phyloP scores from a whole-genome alignment of 2,888 invertebrate species.

The Polia nebulosa region DNA sequence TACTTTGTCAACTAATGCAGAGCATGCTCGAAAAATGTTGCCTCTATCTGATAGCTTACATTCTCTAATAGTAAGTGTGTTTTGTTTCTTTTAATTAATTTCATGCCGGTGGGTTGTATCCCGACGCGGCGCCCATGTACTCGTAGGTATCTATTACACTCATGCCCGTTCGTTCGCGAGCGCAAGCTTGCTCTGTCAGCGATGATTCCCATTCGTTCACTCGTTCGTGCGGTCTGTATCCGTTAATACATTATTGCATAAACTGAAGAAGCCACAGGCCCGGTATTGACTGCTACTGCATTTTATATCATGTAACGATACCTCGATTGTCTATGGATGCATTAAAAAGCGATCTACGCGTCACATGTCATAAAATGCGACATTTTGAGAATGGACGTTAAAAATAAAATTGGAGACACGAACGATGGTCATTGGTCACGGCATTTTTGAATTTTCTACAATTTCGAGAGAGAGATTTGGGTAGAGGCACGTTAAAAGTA shows the following conservation, averaged over 20 bases:
- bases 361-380: not conserved
- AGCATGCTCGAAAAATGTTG: too few species aligned
- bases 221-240: not conserved
- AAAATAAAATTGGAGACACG: too few species aligned
- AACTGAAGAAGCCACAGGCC: conserved; percentile 8
- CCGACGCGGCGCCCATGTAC: too few species aligned
- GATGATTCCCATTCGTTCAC: not conserved
- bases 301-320: conserved; percentile 18
- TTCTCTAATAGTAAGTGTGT: not conserved
- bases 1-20: too few species aligned
- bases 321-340: conserved; percentile 27
- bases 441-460: not conserved
- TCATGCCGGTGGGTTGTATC: too few species aligned
- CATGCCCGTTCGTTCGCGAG: too few species aligned
- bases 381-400: conserved; percentile 3
- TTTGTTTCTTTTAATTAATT: not conserved
- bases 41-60: not conserved
- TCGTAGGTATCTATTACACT: too few species aligned
- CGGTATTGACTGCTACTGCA: conserved; percentile 11
- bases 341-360: conserved; percentile 52
- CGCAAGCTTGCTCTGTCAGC: not conserved
- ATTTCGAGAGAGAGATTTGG: not conserved
- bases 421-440: not conserved
- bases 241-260: conserved; percentile 18
- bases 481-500: not conserved